Evolutionary conservation across 2,113 vertebrate genomes (phyloP), one percentile per base, ranked within the genome.

Genomic region (Bambusicola thoracicus): DNA sequence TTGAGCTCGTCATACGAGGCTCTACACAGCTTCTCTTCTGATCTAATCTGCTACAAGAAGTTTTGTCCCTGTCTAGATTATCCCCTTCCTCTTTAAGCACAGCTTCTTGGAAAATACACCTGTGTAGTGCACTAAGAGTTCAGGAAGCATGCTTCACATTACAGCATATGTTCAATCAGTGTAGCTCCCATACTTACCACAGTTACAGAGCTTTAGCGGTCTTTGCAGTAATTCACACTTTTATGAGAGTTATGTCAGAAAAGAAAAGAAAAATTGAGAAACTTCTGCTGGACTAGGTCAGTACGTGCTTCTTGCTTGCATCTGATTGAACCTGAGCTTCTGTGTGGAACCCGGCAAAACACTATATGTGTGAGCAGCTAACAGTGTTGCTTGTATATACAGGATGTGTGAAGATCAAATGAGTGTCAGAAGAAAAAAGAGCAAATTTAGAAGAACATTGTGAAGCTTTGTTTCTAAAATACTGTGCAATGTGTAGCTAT

Each of bases 381-480:
- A 27, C 10, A 3, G 8, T 3, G 3, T 78, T 81, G 18, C 12
- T 36, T 15, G 10, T 32, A 19, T 30, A 55, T 55, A 55, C 29
- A 30, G 29, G 29, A 55, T 55, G 53, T 55, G 53, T 56, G 55
- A 72, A 41, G 8, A 66, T 32, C 32, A 7, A 79, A 56, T 17
- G 20, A 87, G 74, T 8, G 10, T 56, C 24, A 65, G 40, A 49
- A 59, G 56, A 61, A 93, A 70, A 49, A 61, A 13, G 4, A 79
- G 18, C 13, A 92, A 79, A 82, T 90, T 89, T 90, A 90, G 73
- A 94, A 78, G 29, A 80, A 48, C 3, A 10, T 58, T 40, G 24
- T 72, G 58, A 84, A 93, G 80, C 56, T 85, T 62, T 90, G 51
- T 90, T 90, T 92, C 62, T 79, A 74, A 74, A 29, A 36, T 41